These are phyloP conservation scores for Diabrotica balteata DNA, from an alignment of 2,888 invertebrate species.

Conservation along the genomic window DNA sequence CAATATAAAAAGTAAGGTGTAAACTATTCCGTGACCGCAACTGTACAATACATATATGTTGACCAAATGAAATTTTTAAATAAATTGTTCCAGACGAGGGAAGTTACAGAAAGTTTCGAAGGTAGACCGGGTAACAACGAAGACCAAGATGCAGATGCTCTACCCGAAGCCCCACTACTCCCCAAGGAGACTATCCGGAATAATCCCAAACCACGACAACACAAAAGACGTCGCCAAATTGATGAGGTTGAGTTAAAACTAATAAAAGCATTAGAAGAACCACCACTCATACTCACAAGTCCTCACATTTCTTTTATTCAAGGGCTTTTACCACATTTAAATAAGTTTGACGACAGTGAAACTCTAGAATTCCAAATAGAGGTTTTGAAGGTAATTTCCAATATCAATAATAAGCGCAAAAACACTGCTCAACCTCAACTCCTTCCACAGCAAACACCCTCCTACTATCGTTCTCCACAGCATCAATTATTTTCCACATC, in stretches of 20 bases:
- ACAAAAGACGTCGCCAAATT: constrained; percentile 16
- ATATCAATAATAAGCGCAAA: too few relatives aligned
- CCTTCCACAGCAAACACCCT: constrained; percentile 8
- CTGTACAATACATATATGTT: constrained; percentile 18
- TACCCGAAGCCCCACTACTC: constrained; percentile 16
- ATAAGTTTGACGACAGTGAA: too few relatives aligned
- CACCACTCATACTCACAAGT: constrained; percentile 7
- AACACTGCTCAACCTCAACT: constrained; percentile 3
- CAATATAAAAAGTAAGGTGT: too few relatives aligned
- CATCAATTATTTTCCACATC: constrained; percentile 15
- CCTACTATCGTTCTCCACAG: constrained; percentile 7
- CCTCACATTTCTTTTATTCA: not conserved
- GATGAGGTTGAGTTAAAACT: constrained; percentile 18
- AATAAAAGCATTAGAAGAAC: not conserved
- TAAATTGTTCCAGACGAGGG: constrained; percentile 2
- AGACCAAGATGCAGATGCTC: constrained; percentile 14
- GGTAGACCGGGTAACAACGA: constrained; percentile 15
- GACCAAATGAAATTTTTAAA: constrained; percentile 25
- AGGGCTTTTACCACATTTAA: too few relatives aligned
- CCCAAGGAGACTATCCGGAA: constrained; percentile 16
- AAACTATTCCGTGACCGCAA: too few relatives aligned
- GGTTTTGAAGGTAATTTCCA: too few relatives aligned
- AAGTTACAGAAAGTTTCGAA: constrained; percentile 21
- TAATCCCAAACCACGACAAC: constrained; percentile 15
- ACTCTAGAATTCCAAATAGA: too few relatives aligned